These are phyloP conservation scores for Hozukius guyotensis DNA, from an alignment of 2,797 vertebrate species.

Conservation along the genomic window DNA sequence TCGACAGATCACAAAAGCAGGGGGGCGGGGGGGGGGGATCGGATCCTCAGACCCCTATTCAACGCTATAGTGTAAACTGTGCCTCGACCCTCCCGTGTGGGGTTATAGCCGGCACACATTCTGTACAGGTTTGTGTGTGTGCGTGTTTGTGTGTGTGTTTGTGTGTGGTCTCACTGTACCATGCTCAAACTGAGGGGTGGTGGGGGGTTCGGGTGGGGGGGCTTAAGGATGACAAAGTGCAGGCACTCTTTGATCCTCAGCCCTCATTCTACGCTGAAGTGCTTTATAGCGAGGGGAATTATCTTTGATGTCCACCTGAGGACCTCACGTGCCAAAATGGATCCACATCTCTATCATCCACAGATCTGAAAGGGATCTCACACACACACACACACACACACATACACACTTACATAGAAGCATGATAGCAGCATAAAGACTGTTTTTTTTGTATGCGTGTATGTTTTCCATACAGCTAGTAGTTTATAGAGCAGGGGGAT, in stretches of 20 bases:
- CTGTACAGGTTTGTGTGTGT: constrained; percentile 21
- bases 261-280: constrained; percentile 53
- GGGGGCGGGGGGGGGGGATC: constrained; percentile 1
- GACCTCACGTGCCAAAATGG: constrained; percentile 44
- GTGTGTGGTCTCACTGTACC: constrained; percentile 58
- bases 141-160: constrained; percentile 48
- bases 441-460: not conserved
- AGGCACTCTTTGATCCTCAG: constrained; percentile 69
- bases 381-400: not conserved
- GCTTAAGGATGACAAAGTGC: constrained; percentile 69
- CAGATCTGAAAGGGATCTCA: constrained; percentile 14
- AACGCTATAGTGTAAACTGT: constrained; percentile 18
- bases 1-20: constrained; percentile 58
- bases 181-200: constrained; percentile 10
- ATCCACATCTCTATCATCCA: constrained; percentile 13
- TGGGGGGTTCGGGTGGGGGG: not conserved
- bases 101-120: constrained; percentile 29
- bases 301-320: constrained; percentile 69
- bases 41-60: constrained; percentile 49
- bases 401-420: not conserved
- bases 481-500: not conserved
- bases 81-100: constrained; percentile 31
- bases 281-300: constrained; percentile 48
- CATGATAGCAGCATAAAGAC: not conserved
- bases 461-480: not conserved